phyloP scores from a whole-genome alignment of 2,797 vertebrate genomes.

The Melopsittacus undulatus region DNA sequence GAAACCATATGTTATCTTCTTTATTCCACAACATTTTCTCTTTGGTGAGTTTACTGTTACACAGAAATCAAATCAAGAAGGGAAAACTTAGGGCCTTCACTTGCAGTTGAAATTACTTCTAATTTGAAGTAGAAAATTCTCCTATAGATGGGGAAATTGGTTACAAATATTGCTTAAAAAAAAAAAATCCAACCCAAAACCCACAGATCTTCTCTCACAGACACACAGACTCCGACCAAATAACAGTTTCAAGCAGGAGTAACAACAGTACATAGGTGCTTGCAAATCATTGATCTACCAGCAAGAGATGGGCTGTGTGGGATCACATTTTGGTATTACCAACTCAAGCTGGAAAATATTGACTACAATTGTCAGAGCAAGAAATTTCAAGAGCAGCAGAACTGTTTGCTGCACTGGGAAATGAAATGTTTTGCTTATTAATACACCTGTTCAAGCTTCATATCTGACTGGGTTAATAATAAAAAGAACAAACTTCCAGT shows the following conservation, averaged over 20 bases:
- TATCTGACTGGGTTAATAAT: background rate
- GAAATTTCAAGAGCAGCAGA: background rate
- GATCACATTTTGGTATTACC: background rate
- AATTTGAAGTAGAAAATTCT: background rate
- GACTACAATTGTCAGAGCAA: background rate
- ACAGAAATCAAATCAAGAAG: background rate
- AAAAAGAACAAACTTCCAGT: background rate
- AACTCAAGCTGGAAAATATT: background rate
- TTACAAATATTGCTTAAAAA: background rate
- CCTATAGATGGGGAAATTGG: background rate
- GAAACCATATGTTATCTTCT: background rate
- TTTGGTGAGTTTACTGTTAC: background rate
- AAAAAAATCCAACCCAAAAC: background rate
- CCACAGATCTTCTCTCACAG: background rate
- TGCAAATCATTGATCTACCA: background rate
- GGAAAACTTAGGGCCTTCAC: background rate
- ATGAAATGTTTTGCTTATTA: background rate
- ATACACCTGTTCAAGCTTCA: background rate
- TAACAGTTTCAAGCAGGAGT: background rate
- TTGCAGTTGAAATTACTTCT: background rate
- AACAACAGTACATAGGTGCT: accelerated
- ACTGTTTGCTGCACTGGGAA: background rate
- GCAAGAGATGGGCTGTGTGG: background rate
- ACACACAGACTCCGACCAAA: background rate
- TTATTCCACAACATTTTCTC: constrained; percentile 4